Evolutionary conservation across 2,888 invertebrate species (phyloP), one percentile per base, ranked within the genome.

Genomic region (Acanthosoma haemorrhoidale): DNA sequence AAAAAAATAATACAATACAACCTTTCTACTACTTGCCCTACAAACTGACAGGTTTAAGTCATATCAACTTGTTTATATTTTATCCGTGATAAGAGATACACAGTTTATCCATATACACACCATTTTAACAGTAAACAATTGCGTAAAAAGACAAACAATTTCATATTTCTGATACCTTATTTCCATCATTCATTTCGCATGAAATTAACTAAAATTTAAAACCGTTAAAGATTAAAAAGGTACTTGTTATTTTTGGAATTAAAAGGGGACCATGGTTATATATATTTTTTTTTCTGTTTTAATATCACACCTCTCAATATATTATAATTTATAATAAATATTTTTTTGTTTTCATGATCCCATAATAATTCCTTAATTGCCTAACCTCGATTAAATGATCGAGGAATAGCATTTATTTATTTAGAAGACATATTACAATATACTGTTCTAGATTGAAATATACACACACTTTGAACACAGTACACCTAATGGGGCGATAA

Each of bases 401-500:
- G 21, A 36, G 41, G 21, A 43, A 43, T 43, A 21, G 43, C 43
- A n/a, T n/a, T n/a, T n/a, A n/a, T 43, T 21, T 11, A n/a, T 51
- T 51, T 51, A 13, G 29, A 51, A 2, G 51, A 51, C 25, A 25
- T 25, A n/a, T 57, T 5, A 57, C 15, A 31, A 64, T 41, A 32
- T 51, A n/a, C 21, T 64, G 64, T 39, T 39, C 64, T 64, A 64
- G 39, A 64, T 38, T 64, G 64, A 36, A 64, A 64, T 68, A 67
- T 68, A 57, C 68, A 68, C 68, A 68, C 68, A 68, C 58, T 58
- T 59, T 58, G 59, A 68, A 68, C 68, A 68, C 68, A 59, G 21
- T 68, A 68, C 68, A 68, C 15, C 68, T 68, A 68, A 68, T 51
- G 21, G 58, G 68, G 68, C 38, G 25, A 59, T 68, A 68, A 68